phyloP scores from a whole-genome alignment of 1,140 invertebrate genomes.

The Physella acuta region DNA sequence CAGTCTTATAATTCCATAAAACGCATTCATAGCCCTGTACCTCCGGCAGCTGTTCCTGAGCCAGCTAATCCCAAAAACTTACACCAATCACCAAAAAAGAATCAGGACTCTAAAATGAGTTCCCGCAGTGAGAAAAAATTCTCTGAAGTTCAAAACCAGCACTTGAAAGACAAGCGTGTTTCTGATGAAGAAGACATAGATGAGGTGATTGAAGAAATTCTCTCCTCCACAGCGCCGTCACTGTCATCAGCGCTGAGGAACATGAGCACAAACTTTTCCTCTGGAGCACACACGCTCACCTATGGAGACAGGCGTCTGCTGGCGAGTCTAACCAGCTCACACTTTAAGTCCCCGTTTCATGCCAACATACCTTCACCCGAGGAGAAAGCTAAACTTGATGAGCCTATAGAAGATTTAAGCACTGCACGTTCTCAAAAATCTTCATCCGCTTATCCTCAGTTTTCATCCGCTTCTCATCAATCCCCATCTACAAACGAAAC shows the following conservation, averaged over 20 bases:
- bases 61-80: not conserved
- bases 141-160: constrained; percentile 34
- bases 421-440: no score
- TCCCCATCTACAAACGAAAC: no score
- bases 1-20: no score
- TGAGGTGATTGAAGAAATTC: constrained; percentile 54
- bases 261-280: constrained; percentile 21
- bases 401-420: no score
- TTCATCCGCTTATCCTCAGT: no score
- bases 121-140: constrained; percentile 36
- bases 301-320: constrained; percentile 45
- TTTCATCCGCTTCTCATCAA: no score
- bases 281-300: constrained; percentile 39
- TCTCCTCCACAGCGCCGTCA: constrained; percentile 40
- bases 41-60: not conserved
- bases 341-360: constrained; percentile 44
- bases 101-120: not conserved
- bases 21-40: no score
- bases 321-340: constrained; percentile 32
- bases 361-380: constrained; percentile 25
- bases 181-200: constrained; percentile 43
- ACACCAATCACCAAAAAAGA: not conserved
- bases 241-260: constrained; percentile 34
- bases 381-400: no score
- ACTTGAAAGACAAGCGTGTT: constrained; percentile 27